Evolutionary conservation across 2,113 vertebrate species (phyloP).

Genomic region (Tachysurus fulvidraco): DNA sequence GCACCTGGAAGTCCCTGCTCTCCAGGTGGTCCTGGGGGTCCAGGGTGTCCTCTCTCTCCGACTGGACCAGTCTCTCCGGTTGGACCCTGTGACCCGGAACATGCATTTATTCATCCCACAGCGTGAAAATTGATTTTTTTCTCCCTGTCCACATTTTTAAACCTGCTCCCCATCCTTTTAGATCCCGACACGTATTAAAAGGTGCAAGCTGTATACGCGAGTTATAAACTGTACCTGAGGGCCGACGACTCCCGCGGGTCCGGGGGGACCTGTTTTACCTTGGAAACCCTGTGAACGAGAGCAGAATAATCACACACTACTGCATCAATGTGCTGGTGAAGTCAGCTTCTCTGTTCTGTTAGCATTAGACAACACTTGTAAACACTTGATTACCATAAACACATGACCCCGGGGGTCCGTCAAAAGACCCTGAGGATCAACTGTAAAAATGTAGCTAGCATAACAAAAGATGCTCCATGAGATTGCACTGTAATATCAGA

Average conservation of each 20-base stretch:
- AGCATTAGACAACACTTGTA: neutral
- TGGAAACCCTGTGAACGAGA: conserved; percentile 86
- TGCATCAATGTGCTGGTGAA: neutral
- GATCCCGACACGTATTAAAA: too few relatives aligned
- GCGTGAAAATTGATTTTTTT: neutral
- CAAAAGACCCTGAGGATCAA: neutral
- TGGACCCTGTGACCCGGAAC: conserved; percentile 78
- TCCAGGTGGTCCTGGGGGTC: conserved; percentile 92
- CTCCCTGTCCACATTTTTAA: neutral
- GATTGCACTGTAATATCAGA: too few relatives aligned
- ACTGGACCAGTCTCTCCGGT: conserved; percentile 94
- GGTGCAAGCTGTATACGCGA: too few relatives aligned
- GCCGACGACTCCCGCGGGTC: conserved; percentile 95
- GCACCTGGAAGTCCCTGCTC: conserved; percentile 95
- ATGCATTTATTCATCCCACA: neutral
- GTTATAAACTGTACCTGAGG: conserved; percentile 81
- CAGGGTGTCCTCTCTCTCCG: conserved; percentile 95
- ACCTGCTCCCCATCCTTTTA: neutral
- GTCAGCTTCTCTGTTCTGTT: neutral
- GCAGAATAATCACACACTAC: neutral
- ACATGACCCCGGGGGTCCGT: neutral
- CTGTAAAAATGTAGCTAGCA: neutral
- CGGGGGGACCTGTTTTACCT: conserved; percentile 97
- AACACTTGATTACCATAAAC: neutral
- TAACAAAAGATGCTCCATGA: neutral